Evolutionary conservation across 2,797 vertebrate species (phyloP), one percentile per base, ranked within the genome.

Genomic region (Eremophila alpestris): DNA sequence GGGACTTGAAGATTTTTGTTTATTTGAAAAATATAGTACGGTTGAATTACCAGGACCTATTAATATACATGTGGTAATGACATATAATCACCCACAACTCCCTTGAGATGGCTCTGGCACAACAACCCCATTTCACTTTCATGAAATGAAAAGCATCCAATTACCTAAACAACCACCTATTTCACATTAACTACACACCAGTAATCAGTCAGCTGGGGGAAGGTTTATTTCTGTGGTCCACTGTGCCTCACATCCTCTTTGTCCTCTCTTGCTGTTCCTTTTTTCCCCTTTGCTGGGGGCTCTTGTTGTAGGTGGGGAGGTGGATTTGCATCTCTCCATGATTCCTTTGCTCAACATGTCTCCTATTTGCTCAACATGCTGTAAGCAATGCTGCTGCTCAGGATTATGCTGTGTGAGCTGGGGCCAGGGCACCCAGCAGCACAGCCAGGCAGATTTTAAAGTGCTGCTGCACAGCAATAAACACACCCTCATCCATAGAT

Each of bases 121-220:
- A 96, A 93, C 90, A 67, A 89, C 76, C 79, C 95, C 89, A 85
- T 96, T 96, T 93, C 56, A 64, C 92, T 96, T 95, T 85, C 93
- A 88, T 78, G 94, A 95, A 96, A 95, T 95, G 94, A 96, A 97
- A 96, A 92, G 94, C 91, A 89, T 94, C 79, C 91, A 97, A 96
- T 97, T 97, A 97, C 95, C 93, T 94, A 94, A 96, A 97, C 91
- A 94, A 95, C 91, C 88, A 96, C 95, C 92, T 97, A 95, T 95
- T 97, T 93, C 94, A 92, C 94, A 94, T 97, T 97, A 97, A 97
- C 97, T 96, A 97, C 93, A 90, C 95, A 91, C 90, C 96, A 96
- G 84, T 76, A 78, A 95, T 96, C 94, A 92, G 95, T 95, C 92
- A 93, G 62, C 46, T 89, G 88, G 89, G 92, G 89, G 75, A 92